A percentile compares a stretch with the other conserved stretches of the same genome.
Evolutionary conservation across 2,113 vertebrate genomes (phyloP).

Genomic region (Butorides virescens): DNA sequence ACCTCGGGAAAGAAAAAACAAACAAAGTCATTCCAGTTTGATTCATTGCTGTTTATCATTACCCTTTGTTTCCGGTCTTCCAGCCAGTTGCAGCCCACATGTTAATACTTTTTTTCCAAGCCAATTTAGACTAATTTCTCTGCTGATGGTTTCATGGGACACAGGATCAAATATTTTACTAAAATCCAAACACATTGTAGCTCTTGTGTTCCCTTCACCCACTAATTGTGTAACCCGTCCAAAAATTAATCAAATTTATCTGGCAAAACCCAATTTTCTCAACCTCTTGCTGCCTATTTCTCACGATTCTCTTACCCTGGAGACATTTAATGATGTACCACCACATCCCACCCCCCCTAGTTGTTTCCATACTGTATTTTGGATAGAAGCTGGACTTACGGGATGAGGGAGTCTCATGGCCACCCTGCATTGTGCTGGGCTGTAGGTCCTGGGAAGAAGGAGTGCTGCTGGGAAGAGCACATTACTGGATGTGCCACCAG

Average conservation of each 20-base stretch:
- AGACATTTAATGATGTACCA: not conserved
- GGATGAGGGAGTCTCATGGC: not conserved
- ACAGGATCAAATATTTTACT: not conserved
- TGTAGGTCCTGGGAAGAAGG: not conserved
- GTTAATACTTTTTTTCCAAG: not conserved
- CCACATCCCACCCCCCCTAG: accelerated
- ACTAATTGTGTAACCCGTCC: not conserved
- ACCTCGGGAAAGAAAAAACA: not conserved
- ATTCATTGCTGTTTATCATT: not conserved
- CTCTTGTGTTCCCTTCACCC: not conserved
- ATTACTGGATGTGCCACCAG: not conserved
- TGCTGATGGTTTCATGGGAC: not conserved
- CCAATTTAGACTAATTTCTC: conserved; percentile 22
- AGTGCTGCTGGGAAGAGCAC: not conserved
- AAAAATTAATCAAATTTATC: conserved; percentile 23
- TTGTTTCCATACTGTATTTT: not conserved
- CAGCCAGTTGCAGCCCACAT: not conserved
- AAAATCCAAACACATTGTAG: conserved; percentile 7
- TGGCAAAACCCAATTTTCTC: not conserved
- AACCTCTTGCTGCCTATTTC: not conserved
- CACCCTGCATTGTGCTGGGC: not conserved
- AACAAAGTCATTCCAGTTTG: not conserved
- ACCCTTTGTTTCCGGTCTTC: not conserved
- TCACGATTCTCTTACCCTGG: not conserved
- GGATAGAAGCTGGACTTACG: not conserved